phyloP scores from a whole-genome alignment of 2,113 vertebrate species.

The Xenopus laevis region DNA sequence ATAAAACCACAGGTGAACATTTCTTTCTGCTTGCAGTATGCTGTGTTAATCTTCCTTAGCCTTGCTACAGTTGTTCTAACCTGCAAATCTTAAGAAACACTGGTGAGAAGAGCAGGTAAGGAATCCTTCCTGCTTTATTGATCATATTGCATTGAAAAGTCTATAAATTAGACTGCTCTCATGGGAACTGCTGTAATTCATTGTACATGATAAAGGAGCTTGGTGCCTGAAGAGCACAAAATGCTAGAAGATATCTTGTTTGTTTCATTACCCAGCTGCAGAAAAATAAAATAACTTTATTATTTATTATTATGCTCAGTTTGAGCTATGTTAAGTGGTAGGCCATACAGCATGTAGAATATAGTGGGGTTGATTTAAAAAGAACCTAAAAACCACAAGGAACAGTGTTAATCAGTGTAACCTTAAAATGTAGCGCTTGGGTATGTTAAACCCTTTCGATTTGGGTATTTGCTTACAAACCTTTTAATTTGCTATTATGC shows the following conservation, averaged over 20 bases:
- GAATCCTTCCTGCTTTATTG: constrained; percentile 29
- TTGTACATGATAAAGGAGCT: constrained; percentile 30
- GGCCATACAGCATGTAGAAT: too few relatives aligned
- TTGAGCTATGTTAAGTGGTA: too few relatives aligned
- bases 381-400: constrained; percentile 3
- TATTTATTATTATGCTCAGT: neutral
- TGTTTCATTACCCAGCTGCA: constrained; percentile 5
- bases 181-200: constrained; percentile 18
- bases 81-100: constrained; percentile 27
- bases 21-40: constrained; percentile 23
- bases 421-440: too few relatives aligned
- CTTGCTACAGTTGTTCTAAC: constrained; percentile 2
- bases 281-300: constrained; percentile 1
- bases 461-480: too few relatives aligned
- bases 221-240: constrained; percentile 10
- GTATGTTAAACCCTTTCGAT: too few relatives aligned
- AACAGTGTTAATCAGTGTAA: neutral
- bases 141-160: constrained; percentile 35
- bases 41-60: constrained; percentile 10
- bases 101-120: constrained; percentile 23
- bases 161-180: constrained; percentile 36
- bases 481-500: too few relatives aligned
- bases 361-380: too few relatives aligned
- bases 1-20: neutral
- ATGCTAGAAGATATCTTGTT: constrained; percentile 9